phyloP scores from a whole-genome alignment of 2,888 invertebrate species.

The Eugnorisma glareosa region DNA sequence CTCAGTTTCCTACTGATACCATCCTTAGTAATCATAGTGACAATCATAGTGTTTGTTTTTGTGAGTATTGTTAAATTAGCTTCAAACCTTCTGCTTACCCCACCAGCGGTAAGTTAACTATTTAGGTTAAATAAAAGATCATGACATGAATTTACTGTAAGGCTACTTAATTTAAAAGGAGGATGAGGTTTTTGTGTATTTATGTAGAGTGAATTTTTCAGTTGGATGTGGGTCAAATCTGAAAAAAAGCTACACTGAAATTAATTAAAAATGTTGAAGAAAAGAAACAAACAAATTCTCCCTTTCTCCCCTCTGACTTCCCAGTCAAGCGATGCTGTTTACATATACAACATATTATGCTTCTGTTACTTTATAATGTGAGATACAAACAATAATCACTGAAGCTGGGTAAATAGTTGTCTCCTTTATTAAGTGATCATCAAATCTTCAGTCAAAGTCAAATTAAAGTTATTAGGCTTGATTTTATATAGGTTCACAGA shows the following conservation, averaged over 20 bases:
- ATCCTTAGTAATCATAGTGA: neutral
- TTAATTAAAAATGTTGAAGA: no score
- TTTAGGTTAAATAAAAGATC: neutral
- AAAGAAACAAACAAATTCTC: no score
- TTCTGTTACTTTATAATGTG: neutral
- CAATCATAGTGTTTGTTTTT: neutral
- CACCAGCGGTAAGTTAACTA: neutral
- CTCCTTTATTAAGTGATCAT: neutral
- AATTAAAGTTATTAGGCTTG: neutral
- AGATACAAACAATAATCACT: neutral
- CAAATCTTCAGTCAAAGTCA: neutral
- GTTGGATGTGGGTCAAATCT: neutral
- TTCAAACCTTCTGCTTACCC: neutral
- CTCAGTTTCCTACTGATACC: neutral
- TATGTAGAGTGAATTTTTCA: neutral
- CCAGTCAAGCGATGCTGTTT: neutral
- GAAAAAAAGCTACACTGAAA: neutral
- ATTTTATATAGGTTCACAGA: no score
- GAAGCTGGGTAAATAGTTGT: neutral
- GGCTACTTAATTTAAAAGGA: neutral
- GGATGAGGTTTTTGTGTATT: neutral
- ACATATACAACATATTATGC: neutral
- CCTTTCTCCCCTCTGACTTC: neutral
- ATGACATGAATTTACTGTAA: neutral
- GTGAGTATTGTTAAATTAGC: neutral